These are phyloP conservation scores for Halyomorpha halys DNA, from an alignment of 1,140 invertebrate species.

Conservation along the genomic window DNA sequence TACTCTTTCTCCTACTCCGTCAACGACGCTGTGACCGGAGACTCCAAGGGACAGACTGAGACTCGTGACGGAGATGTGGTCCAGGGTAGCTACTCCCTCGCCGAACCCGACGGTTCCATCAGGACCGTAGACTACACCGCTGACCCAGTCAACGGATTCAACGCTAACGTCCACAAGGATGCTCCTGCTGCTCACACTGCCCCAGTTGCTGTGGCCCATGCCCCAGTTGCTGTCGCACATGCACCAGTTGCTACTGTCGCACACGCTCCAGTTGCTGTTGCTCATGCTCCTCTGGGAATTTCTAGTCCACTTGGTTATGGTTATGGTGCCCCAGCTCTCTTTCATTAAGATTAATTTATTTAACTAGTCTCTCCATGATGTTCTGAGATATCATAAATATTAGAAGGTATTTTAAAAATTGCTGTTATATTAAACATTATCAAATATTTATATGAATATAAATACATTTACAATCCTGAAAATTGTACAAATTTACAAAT, in stretches of 20 bases:
- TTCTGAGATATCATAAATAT: too few relatives aligned
- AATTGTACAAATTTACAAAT: too few relatives aligned
- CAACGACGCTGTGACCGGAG: slow-evolving; percentile 26
- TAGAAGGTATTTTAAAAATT: too few relatives aligned
- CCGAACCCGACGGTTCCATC: slow-evolving; percentile 39
- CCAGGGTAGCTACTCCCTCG: slow-evolving; percentile 37
- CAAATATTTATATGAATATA: too few relatives aligned
- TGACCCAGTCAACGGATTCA: slow-evolving; percentile 38
- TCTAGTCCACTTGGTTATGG: too few relatives aligned
- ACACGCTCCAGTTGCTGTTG: too few relatives aligned
- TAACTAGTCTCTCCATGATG: too few relatives aligned
- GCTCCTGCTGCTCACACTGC: slow-evolving; percentile 15
- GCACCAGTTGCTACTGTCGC: slow-evolving; percentile 1
- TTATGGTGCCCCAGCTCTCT: too few relatives aligned
- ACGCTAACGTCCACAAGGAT: slow-evolving; percentile 35
- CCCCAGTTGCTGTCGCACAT: slow-evolving; percentile 31
- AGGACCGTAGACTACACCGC: slow-evolving; percentile 40
- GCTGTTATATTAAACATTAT: too few relatives aligned
- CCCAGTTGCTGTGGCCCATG: slow-evolving; percentile 23
- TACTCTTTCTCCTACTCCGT: slow-evolving; percentile 34
- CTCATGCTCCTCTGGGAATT: too few relatives aligned
- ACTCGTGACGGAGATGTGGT: slow-evolving; percentile 36
- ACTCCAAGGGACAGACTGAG: slow-evolving; percentile 28
- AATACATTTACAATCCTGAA: too few relatives aligned
- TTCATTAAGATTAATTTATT: too few relatives aligned